A percentile compares a stretch with the other conserved stretches of the same genome.
Conservation (phyloP, 2,113 vertebrate genomes). For the Nothocercus nigrocapillus region DNA sequence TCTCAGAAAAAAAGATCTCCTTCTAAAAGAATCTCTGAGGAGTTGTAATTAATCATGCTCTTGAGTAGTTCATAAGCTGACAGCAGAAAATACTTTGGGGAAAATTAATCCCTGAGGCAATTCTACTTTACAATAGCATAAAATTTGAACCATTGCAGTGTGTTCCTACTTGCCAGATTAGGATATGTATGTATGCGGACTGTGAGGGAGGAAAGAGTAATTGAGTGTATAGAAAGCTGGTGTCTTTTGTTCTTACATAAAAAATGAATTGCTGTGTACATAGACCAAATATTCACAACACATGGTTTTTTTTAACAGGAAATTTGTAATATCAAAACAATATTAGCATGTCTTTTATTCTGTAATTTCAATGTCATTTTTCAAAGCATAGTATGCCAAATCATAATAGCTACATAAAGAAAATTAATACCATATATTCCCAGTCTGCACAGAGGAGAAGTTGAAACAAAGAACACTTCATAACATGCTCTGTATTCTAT, state of each 20-base stretch:
- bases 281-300: not conserved
- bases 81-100: not conserved
- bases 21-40: not conserved
- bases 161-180: not conserved
- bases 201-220: not conserved
- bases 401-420: not conserved
- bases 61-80: not conserved
- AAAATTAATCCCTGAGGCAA: not conserved
- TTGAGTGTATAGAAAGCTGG: not conserved
- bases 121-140: not conserved
- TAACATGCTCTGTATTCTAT: not conserved
- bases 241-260: not conserved
- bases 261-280: not conserved
- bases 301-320: not conserved
- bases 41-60: not conserved
- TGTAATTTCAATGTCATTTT: not conserved
- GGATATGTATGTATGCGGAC: not conserved
- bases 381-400: not conserved
- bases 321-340: not conserved
- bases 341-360: not conserved
- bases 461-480: not conserved
- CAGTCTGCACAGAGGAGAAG: not conserved
- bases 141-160: not conserved
- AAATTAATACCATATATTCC: not conserved
- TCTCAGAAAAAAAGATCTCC: not conserved